Conservation (phyloP, 1,140 invertebrate species). For the Papilio glaucus region DNA sequence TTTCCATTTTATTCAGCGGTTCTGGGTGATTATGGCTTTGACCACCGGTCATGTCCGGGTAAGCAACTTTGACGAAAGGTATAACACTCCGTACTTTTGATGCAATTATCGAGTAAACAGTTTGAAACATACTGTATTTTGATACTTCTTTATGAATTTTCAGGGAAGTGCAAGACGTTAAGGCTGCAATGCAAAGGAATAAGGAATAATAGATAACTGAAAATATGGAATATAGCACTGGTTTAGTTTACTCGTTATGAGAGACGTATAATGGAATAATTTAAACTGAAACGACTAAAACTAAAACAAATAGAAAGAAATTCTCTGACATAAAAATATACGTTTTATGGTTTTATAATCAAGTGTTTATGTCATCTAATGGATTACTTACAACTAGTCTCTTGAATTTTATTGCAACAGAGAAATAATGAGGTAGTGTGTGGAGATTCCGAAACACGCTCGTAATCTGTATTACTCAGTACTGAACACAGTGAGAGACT, state of each 20-base stretch:
- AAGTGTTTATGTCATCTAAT: neutral
- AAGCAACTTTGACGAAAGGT: slow-evolving; percentile 90
- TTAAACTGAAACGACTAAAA: too few relatives aligned
- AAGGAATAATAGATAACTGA: neutral
- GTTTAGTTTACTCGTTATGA: neutral
- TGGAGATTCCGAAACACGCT: slow-evolving; percentile 50
- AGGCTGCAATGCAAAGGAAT: slow-evolving; percentile 55
- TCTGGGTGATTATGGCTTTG: slow-evolving; percentile 83
- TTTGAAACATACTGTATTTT: slow-evolving; percentile 61
- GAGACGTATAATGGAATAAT: too few relatives aligned
- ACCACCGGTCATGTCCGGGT: slow-evolving; percentile 88
- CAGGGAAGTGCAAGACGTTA: slow-evolving; percentile 65
- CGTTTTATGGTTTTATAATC: too few relatives aligned
- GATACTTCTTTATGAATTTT: slow-evolving; percentile 78
- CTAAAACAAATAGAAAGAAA: too few relatives aligned
- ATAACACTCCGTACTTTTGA: slow-evolving; percentile 86
- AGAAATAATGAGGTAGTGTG: slow-evolving; percentile 53
- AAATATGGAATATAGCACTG: neutral
- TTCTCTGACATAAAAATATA: too few relatives aligned
- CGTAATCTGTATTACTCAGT: slow-evolving; percentile 62
- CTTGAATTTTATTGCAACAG: slow-evolving; percentile 68
- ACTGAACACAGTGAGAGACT: slow-evolving; percentile 60
- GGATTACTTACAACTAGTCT: slow-evolving; percentile 66
- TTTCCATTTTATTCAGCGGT: slow-evolving; percentile 86
- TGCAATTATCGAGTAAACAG: slow-evolving; percentile 70